Percentiles rank a stretch among this genome's conserved stretches.
Evolutionary conservation across 2,113 vertebrate genomes (phyloP).

Genomic region (Grammomys surdaster): DNA sequence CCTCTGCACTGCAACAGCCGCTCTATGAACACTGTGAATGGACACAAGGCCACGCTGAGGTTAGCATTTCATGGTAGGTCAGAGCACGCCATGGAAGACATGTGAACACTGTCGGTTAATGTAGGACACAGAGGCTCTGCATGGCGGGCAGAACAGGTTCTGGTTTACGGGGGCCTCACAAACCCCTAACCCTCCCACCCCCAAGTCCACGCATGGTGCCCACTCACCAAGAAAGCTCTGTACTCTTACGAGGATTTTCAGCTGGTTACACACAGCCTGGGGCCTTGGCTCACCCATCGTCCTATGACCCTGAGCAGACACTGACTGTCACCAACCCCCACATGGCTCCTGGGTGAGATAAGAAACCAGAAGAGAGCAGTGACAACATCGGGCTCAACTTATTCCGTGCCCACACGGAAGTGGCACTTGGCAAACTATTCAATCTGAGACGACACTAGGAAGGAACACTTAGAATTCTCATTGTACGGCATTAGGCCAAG

Average conservation of each 20-base stretch:
- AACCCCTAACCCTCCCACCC: not conserved
- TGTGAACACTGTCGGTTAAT: not conserved
- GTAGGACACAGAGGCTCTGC: not conserved
- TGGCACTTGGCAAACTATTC: not conserved
- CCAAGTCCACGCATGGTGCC: not conserved
- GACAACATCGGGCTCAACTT: not conserved
- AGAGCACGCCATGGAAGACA: not conserved
- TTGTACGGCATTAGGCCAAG: not conserved
- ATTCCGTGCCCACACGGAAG: not conserved
- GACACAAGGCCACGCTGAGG: not conserved
- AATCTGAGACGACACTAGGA: rapidly evolving
- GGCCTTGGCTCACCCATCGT: not conserved
- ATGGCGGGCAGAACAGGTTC: not conserved
- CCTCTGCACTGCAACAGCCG: not conserved
- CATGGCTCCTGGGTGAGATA: not conserved
- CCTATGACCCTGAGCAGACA: not conserved
- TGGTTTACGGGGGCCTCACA: not conserved
- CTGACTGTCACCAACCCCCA: not conserved
- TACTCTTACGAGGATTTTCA: not conserved
- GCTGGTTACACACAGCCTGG: not conserved
- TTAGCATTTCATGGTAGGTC: not conserved
- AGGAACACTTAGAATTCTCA: not conserved
- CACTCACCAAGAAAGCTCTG: not conserved
- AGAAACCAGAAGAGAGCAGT: not conserved
- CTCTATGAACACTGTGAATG: not conserved